phyloP scores from a whole-genome alignment of 2,888 invertebrate species.

The Brassicogethes aeneus region DNA sequence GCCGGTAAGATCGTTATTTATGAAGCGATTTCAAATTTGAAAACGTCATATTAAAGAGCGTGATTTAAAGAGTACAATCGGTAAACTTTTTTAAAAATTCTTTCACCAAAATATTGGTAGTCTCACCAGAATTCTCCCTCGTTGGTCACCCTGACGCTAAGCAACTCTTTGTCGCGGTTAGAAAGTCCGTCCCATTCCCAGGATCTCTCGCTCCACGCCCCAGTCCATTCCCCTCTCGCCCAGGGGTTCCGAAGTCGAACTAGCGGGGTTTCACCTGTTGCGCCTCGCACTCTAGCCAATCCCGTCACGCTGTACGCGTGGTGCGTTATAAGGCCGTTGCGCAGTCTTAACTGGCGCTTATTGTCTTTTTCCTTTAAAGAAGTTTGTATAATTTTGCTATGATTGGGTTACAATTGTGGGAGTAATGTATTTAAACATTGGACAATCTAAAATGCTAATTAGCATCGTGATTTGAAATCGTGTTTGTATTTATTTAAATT shows the following conservation, averaged over 20 bases:
- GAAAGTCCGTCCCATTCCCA: conserved; percentile 62
- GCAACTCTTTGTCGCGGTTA: conserved; percentile 52
- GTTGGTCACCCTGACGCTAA: conserved; percentile 52
- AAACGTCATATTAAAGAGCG: too few relatives aligned
- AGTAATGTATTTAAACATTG: too few relatives aligned
- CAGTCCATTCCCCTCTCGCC: conserved; percentile 61
- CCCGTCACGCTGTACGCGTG: conserved; percentile 65
- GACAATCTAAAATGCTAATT: too few relatives aligned
- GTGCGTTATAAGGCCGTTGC: conserved; percentile 56
- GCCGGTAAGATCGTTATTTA: too few relatives aligned
- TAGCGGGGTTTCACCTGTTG: conserved; percentile 49
- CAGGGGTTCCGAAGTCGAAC: conserved; percentile 58
- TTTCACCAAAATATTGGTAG: background rate
- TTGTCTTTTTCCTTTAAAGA: conserved; percentile 47
- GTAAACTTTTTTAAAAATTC: conserved; percentile 1
- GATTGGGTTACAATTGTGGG: too few relatives aligned
- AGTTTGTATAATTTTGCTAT: too few relatives aligned
- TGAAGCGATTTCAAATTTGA: too few relatives aligned
- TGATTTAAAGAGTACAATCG: too few relatives aligned
- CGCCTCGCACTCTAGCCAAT: conserved; percentile 56
- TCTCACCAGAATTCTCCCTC: conserved; percentile 62
- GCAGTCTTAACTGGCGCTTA: conserved; percentile 47
- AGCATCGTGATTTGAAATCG: too few relatives aligned
- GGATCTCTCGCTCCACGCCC: conserved; percentile 61
- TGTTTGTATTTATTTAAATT: too few relatives aligned